Base-by-base conservation (phyloP, 2,888 invertebrate genomes). In the Eupithecia vulgata region DNA sequence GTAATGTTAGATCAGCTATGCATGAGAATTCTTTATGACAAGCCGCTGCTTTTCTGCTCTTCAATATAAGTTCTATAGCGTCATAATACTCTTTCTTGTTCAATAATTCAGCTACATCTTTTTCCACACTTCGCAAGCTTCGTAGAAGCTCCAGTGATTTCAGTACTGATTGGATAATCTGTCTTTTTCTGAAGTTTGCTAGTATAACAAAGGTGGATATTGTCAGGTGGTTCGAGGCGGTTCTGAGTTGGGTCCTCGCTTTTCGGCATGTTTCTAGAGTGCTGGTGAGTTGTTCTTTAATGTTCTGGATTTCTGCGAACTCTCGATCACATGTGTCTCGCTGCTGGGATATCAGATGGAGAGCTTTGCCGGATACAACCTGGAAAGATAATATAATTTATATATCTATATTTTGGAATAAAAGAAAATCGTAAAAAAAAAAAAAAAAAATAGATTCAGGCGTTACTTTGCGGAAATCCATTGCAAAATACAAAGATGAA, bases 291-390 rank as follows among this genome's bases (percentile, higher is more conserved):
- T 97, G 95, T 74, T 96, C 95, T 78, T 97, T 96, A 21, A 98
- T 95, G 79, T 95, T 95, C 70, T 96, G 94, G 42, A 98, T 96
- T 77, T 96, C 96, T 72, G 96, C 95, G 83, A 99, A 97, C 87
- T 99, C 98, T 25, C 96, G 95, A 81, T 97, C 97, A 87, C 98
- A 99, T 0, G 97, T 96, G 79, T 96, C 97, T 74, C 99, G 97
- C 81, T 99, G 98, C 85, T 99, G 98, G 7, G 99, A 95, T 82
- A 99, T 99, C 48, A 99, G 95, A 81, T 98, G 98, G 0, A 99
- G 95, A 0, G 99, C 98, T 91, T 98, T 98, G 81, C 98, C 98
- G 0, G 99, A 99, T 6, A 99, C 98, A 17, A 98, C 98, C 94
- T 94, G 88, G n/a, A 69, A 74, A 59, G 4, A 40, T 10, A 62